These are phyloP conservation scores for Chiloscyllium punctatum DNA, from an alignment of 2,797 vertebrate genomes.

Conservation along the genomic window DNA sequence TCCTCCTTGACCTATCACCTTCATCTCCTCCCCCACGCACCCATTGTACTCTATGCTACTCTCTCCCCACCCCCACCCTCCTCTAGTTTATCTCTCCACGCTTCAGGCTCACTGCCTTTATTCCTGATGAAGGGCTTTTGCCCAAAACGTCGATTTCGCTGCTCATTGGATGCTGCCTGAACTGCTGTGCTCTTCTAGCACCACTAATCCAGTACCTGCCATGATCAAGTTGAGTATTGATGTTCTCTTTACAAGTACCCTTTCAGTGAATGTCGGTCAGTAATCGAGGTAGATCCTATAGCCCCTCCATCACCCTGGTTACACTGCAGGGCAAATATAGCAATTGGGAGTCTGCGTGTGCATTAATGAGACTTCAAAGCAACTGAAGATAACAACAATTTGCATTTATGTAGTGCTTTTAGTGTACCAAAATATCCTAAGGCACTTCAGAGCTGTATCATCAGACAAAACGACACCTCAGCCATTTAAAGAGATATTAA, in stretches of 20 bases:
- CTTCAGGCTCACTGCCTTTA: no score
- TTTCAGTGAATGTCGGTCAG: not conserved
- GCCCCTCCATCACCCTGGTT: not conserved
- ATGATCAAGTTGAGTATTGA: not conserved
- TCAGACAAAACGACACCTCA: not conserved
- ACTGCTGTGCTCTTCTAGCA: no score
- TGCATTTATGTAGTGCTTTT: not conserved
- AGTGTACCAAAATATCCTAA: not conserved
- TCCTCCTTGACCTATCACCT: no score
- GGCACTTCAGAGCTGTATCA: not conserved
- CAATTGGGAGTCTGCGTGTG: not conserved
- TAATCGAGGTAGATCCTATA: not conserved
- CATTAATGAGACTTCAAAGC: not conserved
- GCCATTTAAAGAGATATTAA: not conserved
- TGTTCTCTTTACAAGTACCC: not conserved
- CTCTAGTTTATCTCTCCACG: no score
- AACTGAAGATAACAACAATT: not conserved
- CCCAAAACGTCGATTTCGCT: no score
- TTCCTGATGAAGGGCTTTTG: no score
- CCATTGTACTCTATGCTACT: no score
- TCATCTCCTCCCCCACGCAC: no score
- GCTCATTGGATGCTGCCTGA: no score
- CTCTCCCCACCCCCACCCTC: no score
- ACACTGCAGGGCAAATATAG: not conserved
- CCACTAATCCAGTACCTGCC: no score